Evolutionary conservation across 2,113 vertebrate species (phyloP).

Genomic region (Psettodes erumei): DNA sequence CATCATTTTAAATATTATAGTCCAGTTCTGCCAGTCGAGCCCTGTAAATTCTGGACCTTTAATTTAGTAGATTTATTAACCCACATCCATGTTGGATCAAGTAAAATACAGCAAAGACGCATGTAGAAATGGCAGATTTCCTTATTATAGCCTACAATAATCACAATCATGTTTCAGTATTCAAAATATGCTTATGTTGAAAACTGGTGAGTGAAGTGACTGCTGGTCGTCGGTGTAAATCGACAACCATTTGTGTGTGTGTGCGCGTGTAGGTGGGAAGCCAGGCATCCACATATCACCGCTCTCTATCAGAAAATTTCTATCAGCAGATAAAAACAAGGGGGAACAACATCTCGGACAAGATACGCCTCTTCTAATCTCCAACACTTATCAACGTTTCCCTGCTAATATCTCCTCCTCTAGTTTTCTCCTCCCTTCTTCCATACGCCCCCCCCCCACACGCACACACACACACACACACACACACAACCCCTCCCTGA

Average conservation of each 20-base stretch:
- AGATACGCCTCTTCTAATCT: slow-evolving; percentile 84
- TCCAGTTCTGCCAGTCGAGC: too few relatives aligned
- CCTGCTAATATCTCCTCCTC: slow-evolving; percentile 76
- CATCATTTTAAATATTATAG: too few relatives aligned
- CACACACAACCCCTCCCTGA: slow-evolving; percentile 27
- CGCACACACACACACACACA: slow-evolving; percentile 9
- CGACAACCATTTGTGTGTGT: slow-evolving; percentile 85
- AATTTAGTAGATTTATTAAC: neutral
- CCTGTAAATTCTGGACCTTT: too few relatives aligned
- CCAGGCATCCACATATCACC: slow-evolving; percentile 76
- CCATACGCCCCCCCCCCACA: slow-evolving; percentile 8
- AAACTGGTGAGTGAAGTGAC: slow-evolving; percentile 1
- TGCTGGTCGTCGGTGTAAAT: slow-evolving; percentile 69
- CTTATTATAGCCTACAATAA: neutral
- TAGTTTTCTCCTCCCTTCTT: slow-evolving; percentile 56
- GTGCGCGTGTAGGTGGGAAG: slow-evolving; percentile 82
- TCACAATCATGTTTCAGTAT: neutral
- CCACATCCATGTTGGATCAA: neutral
- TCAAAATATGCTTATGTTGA: neutral
- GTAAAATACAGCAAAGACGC: neutral
- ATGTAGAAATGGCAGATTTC: neutral
- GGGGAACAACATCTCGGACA: slow-evolving; percentile 80
- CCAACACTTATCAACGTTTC: slow-evolving; percentile 78
- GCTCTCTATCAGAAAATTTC: slow-evolving; percentile 70
- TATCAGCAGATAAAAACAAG: slow-evolving; percentile 78